Percentiles rank a stretch among this genome's conserved stretches.
Conservation (phyloP, 2,888 invertebrate species). For the Tachina grossa region DNA sequence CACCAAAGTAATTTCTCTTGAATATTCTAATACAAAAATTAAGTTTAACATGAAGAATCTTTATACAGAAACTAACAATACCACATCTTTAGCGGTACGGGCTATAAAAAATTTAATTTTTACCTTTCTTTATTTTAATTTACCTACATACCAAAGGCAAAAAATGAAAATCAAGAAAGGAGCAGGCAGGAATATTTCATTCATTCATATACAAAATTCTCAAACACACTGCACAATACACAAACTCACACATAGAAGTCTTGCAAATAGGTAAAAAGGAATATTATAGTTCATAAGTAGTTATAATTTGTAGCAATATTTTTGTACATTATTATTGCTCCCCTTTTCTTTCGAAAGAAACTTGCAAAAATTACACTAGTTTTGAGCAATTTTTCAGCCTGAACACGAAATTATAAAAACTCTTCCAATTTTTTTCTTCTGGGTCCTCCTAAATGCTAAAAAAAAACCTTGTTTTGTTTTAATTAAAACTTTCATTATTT, state of each 20-base stretch:
- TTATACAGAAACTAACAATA: background rate
- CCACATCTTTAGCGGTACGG: background rate
- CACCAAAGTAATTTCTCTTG: too few species aligned
- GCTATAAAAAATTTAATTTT: constrained; percentile 28
- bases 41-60: background rate
- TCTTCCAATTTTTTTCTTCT: constrained; percentile 5
- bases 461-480: constrained; percentile 73
- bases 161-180: background rate
- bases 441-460: constrained; percentile 54
- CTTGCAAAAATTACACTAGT: constrained; percentile 48
- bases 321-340: constrained; percentile 52
- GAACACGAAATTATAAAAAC: constrained; percentile 67
- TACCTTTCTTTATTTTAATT: constrained; percentile 21
- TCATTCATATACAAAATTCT: constrained; percentile 14
- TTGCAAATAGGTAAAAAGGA: constrained; percentile 3
- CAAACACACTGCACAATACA: background rate
- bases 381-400: constrained; percentile 69
- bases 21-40: background rate
- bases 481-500: constrained; percentile 73
- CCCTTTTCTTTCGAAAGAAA: constrained; percentile 26
- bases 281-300: constrained; percentile 64
- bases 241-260: too few species aligned
- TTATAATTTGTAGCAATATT: constrained; percentile 67
- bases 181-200: constrained; percentile 7
- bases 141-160: constrained; percentile 6